Base-by-base conservation (phyloP, 2,113 vertebrate genomes). In the Lampris megalopsis region DNA sequence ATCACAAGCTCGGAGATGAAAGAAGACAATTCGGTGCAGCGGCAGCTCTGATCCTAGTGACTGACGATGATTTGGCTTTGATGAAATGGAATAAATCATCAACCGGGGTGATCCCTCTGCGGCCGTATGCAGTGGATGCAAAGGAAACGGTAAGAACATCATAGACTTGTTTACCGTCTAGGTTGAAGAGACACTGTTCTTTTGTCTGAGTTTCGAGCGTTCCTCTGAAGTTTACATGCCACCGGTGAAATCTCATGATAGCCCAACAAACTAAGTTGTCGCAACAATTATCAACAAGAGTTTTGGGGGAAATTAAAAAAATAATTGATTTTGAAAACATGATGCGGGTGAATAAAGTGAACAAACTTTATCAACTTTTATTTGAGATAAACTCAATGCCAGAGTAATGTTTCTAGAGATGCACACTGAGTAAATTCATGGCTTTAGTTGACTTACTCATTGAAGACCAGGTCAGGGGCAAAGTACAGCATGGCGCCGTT, bases 401-500 rank as follows among this genome's bases (percentile, higher is more conserved):
- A 43, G 40, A 9, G 2, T 13, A 5, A 61, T 9, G 1, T 7
- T 4, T n/a, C 52, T n/a, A 54, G 9, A 54, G 10, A 54, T 4
- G n/a, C 11, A 0, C 0, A 5, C 0, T 1, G 2, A 6, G 37
- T n/a, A 1, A 56, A 54, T 4, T 11, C 5, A 60, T 5, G 5
- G 0, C 47, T 49, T 37, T 11, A 1, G 0, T 24, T 13, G n/a
- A 96, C 97, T 97, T 91, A 99, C 97, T 99, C 97, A 49, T 98
- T 98, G 92, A 99, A 99, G 79, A 99, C 95, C 72, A 99, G 91
- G 87, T 99, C 97, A 56, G 97, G 97, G 49, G 97, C 97, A 0
- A 99, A 99, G 89, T 97, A 99, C 64, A 99, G 96, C 96, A 98
- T 95, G 77, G 95, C 95, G 87, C 97, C 95, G 78, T 99, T 97